Conservation (phyloP, 37 sponge, comb jelly and placozoan genomes). For the Chondrosia reniformis region DNA sequence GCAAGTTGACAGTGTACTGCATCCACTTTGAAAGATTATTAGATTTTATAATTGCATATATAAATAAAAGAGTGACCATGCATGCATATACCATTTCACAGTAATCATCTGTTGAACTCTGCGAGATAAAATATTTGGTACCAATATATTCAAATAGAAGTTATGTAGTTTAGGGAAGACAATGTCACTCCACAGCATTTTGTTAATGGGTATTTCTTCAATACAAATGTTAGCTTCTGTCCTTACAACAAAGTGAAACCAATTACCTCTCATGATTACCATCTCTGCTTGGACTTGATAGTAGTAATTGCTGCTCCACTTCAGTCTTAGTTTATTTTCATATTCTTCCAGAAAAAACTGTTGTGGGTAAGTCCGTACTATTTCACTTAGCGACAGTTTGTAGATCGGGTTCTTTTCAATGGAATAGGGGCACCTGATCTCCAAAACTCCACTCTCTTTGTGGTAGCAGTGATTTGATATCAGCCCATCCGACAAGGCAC, state of each 20-base stretch:
- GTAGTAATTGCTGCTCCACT: not conserved
- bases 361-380: not conserved
- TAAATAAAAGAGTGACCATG: not conserved
- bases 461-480: not conserved
- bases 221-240: not conserved
- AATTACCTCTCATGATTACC: not conserved
- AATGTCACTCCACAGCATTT: not conserved
- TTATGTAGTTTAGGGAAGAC: not conserved
- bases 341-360: not conserved
- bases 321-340: constrained; percentile 4
- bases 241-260: constrained; percentile 19
- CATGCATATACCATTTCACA: not conserved
- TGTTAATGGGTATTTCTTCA: not conserved
- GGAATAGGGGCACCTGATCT: constrained; percentile 23
- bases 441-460: constrained; percentile 4
- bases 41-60: not conserved
- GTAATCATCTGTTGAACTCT: not conserved
- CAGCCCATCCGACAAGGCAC: not conserved
- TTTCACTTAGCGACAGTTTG: not conserved
- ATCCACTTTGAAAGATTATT: not conserved
- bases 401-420: not conserved
- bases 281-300: constrained; percentile 1
- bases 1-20: not conserved
- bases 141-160: not conserved
- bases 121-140: constrained; percentile 1